Evolutionary conservation across 2,888 invertebrate genomes (phyloP).

Genomic region (Anoplius nigerrimus): DNA sequence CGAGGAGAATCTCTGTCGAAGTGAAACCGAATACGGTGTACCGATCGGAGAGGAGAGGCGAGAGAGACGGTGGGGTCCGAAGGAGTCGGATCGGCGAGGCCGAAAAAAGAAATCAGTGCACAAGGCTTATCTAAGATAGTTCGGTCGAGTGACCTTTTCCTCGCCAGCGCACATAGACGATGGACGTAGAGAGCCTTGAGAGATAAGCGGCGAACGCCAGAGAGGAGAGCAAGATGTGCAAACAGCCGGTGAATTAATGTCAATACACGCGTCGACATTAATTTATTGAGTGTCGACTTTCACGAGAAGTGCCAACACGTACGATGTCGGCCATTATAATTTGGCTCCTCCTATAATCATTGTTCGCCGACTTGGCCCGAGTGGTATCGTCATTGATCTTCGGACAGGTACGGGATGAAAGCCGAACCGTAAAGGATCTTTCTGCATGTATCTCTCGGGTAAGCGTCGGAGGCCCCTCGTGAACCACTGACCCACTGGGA

Average conservation of each 20-base stretch:
- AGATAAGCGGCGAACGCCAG: too few species aligned
- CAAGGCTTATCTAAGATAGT: too few species aligned
- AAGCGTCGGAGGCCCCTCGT: slow-evolving; percentile 52
- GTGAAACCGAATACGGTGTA: too few species aligned
- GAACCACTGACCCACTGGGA: slow-evolving; percentile 73
- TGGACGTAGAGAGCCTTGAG: neutral
- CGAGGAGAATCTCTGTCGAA: too few species aligned
- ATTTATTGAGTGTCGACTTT: slow-evolving; percentile 21
- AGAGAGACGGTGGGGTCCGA: too few species aligned
- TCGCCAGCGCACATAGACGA: neutral
- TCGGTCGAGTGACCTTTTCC: neutral
- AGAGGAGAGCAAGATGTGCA: neutral
- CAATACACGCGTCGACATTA: slow-evolving; percentile 7
- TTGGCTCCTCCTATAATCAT: slow-evolving; percentile 24
- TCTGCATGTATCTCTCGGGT: slow-evolving; percentile 24
- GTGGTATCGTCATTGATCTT: slow-evolving; percentile 13
- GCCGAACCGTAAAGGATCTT: slow-evolving; percentile 25
- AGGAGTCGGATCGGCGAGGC: neutral
- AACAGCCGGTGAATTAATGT: neutral
- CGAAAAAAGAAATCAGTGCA: neutral
- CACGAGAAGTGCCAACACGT: neutral
- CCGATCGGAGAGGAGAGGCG: neutral
- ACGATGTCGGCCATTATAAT: slow-evolving; percentile 16
- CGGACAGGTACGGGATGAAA: slow-evolving; percentile 17
- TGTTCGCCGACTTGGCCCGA: slow-evolving; percentile 20